Evolutionary conservation across 1,140 invertebrate genomes (phyloP), one percentile per base, ranked within the genome.

Genomic region (Oryctes rhinoceros): DNA sequence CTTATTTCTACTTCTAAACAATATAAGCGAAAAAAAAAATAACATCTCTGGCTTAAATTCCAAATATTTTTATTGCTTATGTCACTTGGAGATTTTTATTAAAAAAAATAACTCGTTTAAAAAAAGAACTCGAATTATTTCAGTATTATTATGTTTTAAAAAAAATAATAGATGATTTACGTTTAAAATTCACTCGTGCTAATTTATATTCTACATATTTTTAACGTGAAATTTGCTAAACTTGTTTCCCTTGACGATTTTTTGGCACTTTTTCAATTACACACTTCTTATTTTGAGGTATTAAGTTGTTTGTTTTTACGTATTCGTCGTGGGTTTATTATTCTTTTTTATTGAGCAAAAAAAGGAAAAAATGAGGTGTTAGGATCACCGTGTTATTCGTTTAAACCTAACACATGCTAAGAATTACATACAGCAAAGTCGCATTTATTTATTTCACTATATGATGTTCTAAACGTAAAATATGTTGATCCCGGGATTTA

Each of bases 241-340:
- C 13, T 35, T 35, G 7, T 53, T 13, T 53, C 13, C 0, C 13
- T 30, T 15, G n/a, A 53, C 65, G 18, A 35, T 44, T 24, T 35
- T 67, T 67, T 67, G 65, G 65, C 65, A 9, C 18, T 9, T 20
- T 20, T 24, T 67, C 65, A 67, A 67, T 44, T 35, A 30, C 6
- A 24, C 65, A 18, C 18, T 0, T 67, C 18, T 18, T 35, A 67
- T 53, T 35, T 24, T 67, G 30, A 67, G 24, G 24, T 24, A 67
- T 5, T 67, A 24, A 67, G 4, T 67, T 67, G 65, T 67, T 67
- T 67, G n/a, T 67, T 13, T 67, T 67, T 67, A 5, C 65, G 10
- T 13, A 53, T 4, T 18, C 5, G 13, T 15, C n/a, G 13, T 10
- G 13, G 9, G 49, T 53, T 10, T 53, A 53, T 15, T 53, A 53